phyloP scores from a whole-genome alignment of 1,140 invertebrate genomes.

The Pristionchus pacificus region DNA sequence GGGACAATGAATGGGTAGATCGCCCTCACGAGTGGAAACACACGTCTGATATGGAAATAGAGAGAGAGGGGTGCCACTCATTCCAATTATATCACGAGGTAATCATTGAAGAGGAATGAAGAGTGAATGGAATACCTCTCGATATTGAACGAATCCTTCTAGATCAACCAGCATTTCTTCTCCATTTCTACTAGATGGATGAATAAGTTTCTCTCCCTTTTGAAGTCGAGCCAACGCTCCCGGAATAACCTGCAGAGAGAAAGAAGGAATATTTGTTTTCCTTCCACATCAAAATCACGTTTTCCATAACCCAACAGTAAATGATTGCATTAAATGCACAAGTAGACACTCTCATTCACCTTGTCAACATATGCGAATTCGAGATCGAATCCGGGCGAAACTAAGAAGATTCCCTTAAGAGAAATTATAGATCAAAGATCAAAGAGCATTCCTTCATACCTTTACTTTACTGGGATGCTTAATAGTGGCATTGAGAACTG shows the following conservation, averaged over 20 bases:
- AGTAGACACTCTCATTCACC: background rate
- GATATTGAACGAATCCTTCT: constrained; percentile 1
- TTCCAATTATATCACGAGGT: too few relatives aligned
- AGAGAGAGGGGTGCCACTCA: background rate
- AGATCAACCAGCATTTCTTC: constrained; percentile 1
- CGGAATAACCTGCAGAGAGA: constrained; percentile 2
- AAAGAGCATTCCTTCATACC: constrained; percentile 5
- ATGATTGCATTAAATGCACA: too few relatives aligned
- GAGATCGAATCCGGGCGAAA: constrained; percentile 11
- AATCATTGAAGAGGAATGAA: background rate
- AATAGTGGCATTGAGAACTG: background rate
- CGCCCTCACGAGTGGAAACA: background rate
- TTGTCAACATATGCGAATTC: constrained; percentile 12
- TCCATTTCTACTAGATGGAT: constrained; percentile 12
- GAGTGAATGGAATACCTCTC: background rate
- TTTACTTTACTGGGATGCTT: background rate
- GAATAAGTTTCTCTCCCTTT: constrained; percentile 5
- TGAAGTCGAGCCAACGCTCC: constrained; percentile 1
- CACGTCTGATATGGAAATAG: background rate
- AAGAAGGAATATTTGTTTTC: too few relatives aligned
- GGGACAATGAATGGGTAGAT: constrained; percentile 11
- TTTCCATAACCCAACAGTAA: too few relatives aligned
- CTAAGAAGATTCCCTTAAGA: constrained; percentile 10
- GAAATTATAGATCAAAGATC: background rate
- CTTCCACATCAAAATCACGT: too few relatives aligned